Evolutionary conservation across 2,797 vertebrate genomes (phyloP).

Genomic region (Neosalanx taihuensis): DNA sequence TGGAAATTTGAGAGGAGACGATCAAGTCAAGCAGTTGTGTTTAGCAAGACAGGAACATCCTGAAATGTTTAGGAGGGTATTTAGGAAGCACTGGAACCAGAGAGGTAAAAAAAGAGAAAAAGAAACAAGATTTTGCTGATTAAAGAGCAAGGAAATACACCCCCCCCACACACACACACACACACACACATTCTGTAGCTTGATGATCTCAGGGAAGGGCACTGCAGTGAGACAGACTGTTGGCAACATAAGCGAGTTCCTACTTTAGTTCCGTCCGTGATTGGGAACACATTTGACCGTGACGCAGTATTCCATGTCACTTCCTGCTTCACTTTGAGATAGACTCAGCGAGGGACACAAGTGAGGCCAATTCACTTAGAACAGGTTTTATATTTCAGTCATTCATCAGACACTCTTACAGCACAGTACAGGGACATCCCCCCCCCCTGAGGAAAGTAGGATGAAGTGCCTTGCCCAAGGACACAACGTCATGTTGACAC

Average conservation of each 20-base stretch:
- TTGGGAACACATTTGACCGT: constrained; percentile 27
- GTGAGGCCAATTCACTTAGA: not conserved
- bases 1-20: constrained; percentile 54
- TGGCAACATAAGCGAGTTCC: constrained; percentile 18
- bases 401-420: too few species aligned
- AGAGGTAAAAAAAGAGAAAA: constrained; percentile 13
- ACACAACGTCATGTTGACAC: too few species aligned
- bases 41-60: constrained; percentile 56
- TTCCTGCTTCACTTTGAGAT: not conserved
- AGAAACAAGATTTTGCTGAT: constrained; percentile 21
- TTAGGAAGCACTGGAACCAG: constrained; percentile 51
- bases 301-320: not conserved
- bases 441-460: too few species aligned
- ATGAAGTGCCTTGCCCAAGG: too few species aligned
- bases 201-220: not conserved
- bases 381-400: too few species aligned
- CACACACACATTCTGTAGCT: constrained; percentile 11
- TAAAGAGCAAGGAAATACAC: constrained; percentile 54
- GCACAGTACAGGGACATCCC: too few species aligned
- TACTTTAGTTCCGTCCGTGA: constrained; percentile 14
- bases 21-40: constrained; percentile 58
- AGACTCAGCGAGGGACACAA: not conserved
- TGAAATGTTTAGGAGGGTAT: constrained; percentile 54
- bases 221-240: not conserved
- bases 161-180: constrained; percentile 11